phyloP scores from a whole-genome alignment of 2,797 vertebrate genomes.

The Poeciliopsis gracilis region DNA sequence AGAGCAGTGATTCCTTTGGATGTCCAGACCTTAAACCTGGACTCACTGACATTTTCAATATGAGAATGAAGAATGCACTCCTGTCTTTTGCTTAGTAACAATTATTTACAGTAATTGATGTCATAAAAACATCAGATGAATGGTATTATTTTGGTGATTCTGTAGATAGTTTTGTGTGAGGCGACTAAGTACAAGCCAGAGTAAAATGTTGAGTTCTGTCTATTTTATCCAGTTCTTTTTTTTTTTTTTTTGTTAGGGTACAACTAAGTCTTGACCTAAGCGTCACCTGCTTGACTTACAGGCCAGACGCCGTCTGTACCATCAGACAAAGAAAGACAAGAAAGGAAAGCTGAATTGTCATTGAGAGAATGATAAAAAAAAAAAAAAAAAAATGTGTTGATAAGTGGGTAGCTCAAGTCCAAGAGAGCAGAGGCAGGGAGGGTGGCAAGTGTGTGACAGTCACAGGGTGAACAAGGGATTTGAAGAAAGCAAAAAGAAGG shows the following conservation, averaged over 20 bases:
- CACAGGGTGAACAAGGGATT: constrained; percentile 60
- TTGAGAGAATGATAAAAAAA: constrained; percentile 40
- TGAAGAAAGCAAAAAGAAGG: constrained; percentile 50
- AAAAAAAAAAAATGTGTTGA: constrained; percentile 13
- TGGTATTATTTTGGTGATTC: neutral
- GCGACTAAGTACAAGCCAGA: neutral
- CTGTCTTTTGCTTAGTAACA: neutral
- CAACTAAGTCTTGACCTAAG: neutral
- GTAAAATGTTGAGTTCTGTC: neutral
- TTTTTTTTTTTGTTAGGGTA: neutral
- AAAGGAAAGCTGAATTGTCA: constrained; percentile 26
- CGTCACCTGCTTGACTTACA: neutral
- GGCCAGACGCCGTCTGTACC: neutral
- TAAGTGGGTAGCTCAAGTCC: constrained; percentile 37
- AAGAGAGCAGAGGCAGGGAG: constrained; percentile 22
- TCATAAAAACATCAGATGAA: neutral
- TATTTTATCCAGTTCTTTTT: neutral
- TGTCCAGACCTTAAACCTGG: too few relatives aligned
- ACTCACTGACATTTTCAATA: neutral
- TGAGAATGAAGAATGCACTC: neutral
- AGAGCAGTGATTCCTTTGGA: too few relatives aligned
- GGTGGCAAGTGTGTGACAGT: constrained; percentile 42
- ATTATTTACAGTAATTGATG: neutral
- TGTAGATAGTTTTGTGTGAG: neutral
- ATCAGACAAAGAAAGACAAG: constrained; percentile 4